phyloP scores from a whole-genome alignment of 2,113 vertebrate species.

The Hemichromis elongatus region DNA sequence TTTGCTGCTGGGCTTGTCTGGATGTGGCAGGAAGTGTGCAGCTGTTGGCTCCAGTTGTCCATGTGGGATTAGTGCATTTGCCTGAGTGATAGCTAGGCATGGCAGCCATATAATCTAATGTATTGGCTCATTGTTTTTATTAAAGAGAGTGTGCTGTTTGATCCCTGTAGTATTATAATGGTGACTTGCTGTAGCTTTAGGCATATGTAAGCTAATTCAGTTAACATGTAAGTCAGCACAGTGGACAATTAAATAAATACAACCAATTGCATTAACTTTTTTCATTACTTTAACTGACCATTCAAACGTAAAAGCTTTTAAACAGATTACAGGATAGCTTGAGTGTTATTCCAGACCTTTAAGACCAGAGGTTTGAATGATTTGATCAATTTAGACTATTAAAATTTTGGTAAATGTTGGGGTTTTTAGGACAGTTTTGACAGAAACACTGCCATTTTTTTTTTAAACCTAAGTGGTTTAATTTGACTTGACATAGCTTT shows the following conservation, averaged over 20 bases:
- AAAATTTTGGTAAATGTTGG: not conserved
- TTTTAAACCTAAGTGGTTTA: not conserved
- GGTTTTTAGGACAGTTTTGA: not conserved
- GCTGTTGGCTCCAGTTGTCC: conserved; percentile 65
- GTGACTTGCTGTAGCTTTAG: not conserved
- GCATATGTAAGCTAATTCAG: conserved; percentile 33
- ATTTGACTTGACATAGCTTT: not conserved
- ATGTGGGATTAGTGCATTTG: conserved; percentile 55
- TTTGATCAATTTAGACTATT: not conserved
- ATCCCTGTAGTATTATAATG: conserved; percentile 34
- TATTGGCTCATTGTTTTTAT: conserved; percentile 66
- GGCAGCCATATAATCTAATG: conserved; percentile 55
- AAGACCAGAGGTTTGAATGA: not conserved
- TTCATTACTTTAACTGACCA: not conserved
- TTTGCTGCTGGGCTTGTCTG: conserved; percentile 5
- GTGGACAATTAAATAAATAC: not conserved
- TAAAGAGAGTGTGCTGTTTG: conserved; percentile 61
- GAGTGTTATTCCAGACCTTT: not conserved
- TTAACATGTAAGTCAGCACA: not conserved
- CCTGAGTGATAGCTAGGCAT: conserved; percentile 56
- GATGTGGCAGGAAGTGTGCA: conserved; percentile 56
- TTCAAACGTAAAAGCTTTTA: not conserved
- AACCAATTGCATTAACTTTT: not conserved
- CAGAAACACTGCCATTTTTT: not conserved
- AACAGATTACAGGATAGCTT: not conserved